Percentiles rank a stretch among this genome's conserved stretches.
Evolutionary conservation across 2,797 vertebrate genomes (phyloP).

Genomic region (Centropyge bicolor): DNA sequence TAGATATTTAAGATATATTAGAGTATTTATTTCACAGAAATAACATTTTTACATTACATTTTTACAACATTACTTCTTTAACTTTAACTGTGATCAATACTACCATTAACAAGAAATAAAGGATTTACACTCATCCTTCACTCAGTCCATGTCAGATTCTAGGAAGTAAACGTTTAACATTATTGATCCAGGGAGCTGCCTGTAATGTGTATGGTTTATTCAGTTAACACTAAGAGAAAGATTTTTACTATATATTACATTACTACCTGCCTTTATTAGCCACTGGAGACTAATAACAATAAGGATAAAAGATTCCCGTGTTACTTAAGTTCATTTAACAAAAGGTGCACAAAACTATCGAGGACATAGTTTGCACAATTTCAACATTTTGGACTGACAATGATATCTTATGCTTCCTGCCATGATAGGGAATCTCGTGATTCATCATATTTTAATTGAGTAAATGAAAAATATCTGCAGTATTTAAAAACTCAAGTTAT

Average conservation of each 20-base stretch:
- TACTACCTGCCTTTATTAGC: neutral
- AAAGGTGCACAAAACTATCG: neutral
- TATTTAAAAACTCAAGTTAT: neutral
- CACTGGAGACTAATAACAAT: neutral
- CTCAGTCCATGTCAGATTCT: neutral
- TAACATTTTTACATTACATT: neutral
- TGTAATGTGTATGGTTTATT: neutral
- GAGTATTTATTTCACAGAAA: constrained; percentile 13
- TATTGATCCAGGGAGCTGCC: neutral
- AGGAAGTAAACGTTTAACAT: neutral
- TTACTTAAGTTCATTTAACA: neutral
- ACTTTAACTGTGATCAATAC: neutral
- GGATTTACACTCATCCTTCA: no score
- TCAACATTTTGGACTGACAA: neutral
- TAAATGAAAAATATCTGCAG: neutral
- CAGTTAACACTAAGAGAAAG: neutral
- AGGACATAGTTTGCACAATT: neutral
- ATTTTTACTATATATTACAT: neutral
- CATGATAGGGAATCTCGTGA: neutral
- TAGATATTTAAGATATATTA: neutral
- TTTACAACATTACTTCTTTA: constrained; percentile 61
- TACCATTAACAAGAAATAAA: neutral
- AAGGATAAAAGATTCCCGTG: neutral
- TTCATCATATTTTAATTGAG: neutral
- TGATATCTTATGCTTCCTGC: neutral